Conservation (phyloP, 2,113 vertebrate species). For the Gorsachius goisagi region DNA sequence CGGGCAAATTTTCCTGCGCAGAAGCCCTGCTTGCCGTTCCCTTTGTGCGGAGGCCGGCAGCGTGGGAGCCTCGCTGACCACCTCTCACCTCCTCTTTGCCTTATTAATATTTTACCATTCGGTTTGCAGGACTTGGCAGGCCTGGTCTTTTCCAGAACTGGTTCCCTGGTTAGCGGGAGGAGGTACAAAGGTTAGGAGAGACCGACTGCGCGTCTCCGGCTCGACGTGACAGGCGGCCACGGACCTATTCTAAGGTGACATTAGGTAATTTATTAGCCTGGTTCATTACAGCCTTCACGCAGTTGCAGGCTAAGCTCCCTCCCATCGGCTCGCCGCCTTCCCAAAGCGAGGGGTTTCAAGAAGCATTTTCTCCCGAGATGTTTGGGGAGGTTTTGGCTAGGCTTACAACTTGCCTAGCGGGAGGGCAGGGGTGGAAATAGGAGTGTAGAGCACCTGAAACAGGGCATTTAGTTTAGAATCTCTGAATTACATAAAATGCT, state of each 20-base stretch:
- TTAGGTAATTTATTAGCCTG: constrained; percentile 11
- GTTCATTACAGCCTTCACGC: neutral
- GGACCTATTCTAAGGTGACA: neutral
- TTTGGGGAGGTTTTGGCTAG: neutral
- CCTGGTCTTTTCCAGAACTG: neutral
- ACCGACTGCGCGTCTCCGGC: neutral
- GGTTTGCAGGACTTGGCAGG: neutral
- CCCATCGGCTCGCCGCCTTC: accelerated
- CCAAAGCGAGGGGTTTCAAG: neutral
- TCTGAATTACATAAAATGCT: neutral
- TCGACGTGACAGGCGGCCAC: neutral
- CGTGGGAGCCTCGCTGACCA: neutral
- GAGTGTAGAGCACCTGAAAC: neutral
- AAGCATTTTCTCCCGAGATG: neutral
- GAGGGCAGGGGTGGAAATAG: neutral
- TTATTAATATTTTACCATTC: neutral
- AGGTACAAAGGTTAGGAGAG: constrained; percentile 27
- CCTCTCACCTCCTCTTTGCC: neutral
- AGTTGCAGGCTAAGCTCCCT: neutral
- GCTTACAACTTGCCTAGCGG: neutral
- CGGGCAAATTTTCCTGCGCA: neutral
- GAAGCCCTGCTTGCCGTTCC: neutral
- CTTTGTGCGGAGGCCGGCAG: neutral
- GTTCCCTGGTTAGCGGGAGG: neutral
- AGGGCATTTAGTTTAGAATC: neutral